These are phyloP conservation scores for Phenganax stokvisi DNA, from an alignment of 92 coral and sea anemone genomes.

Conservation along the genomic window DNA sequence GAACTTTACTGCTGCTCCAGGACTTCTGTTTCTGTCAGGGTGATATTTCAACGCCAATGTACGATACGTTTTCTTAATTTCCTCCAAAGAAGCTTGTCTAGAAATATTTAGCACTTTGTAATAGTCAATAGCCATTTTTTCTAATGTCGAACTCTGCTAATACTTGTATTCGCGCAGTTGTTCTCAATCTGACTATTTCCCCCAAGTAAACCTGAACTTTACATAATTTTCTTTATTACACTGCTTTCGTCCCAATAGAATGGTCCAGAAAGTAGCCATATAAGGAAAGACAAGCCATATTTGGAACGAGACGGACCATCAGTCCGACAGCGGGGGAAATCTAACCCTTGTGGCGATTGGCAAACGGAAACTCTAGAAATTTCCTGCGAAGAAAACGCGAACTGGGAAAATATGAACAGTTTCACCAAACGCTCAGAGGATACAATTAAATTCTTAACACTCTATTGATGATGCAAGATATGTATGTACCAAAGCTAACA, in stretches of 20 bases:
- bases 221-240: background rate
- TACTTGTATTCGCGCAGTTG: conserved; percentile 8
- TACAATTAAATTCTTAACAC: background rate
- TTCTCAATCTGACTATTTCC: conserved; percentile 8
- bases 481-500: conserved; percentile 5
- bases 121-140: conserved; percentile 76
- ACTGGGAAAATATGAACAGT: background rate
- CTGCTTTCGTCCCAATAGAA: background rate
- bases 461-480: background rate
- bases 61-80: conserved; percentile 82
- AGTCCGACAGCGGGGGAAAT: conserved; percentile 26
- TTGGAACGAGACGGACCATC: background rate
- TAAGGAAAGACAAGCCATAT: conserved; percentile 8
- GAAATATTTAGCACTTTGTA: conserved; percentile 67
- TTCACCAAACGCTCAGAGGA: background rate
- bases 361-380: conserved; percentile 25
- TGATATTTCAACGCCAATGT: conserved; percentile 85
- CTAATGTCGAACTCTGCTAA: background rate
- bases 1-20: conserved; percentile 88
- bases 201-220: background rate
- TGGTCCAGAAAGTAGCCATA: background rate
- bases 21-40: conserved; percentile 87
- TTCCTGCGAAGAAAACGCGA: background rate
- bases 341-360: background rate
- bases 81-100: conserved; percentile 79